Percentiles rank a stretch among this genome's conserved stretches.
These are phyloP conservation scores for Athrips mouffetella DNA, from an alignment of 2,888 invertebrate genomes.

Conservation along the genomic window DNA sequence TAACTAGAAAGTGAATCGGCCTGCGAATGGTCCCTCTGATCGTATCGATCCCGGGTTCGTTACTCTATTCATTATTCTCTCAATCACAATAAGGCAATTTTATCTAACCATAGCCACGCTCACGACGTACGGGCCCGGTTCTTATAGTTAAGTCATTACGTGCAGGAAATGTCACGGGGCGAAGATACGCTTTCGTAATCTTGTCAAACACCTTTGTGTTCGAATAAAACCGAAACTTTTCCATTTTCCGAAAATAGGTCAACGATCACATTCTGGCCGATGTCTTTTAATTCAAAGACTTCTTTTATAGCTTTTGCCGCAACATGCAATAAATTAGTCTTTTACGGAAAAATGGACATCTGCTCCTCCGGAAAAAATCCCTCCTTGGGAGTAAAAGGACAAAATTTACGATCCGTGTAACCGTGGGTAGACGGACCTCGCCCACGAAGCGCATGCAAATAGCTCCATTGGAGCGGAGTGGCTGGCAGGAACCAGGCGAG, in stretches of 20 bases:
- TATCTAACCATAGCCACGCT: slow-evolving; percentile 30
- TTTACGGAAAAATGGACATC: slow-evolving; percentile 71
- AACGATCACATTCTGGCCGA: slow-evolving; percentile 50
- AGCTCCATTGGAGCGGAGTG: slow-evolving; percentile 63
- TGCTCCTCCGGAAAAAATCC: slow-evolving; percentile 65
- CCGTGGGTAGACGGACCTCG: slow-evolving; percentile 68
- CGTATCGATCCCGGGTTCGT: slow-evolving; percentile 62
- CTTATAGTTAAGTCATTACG: slow-evolving; percentile 10
- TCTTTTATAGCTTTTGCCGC: slow-evolving; percentile 59
- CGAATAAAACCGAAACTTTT: slow-evolving; percentile 32
- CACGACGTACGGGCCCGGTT: slow-evolving; percentile 20
- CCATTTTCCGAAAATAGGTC: slow-evolving; percentile 43
- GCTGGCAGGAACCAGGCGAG: slow-evolving; percentile 48
- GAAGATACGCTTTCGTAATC: slow-evolving; percentile 15
- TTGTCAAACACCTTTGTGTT: slow-evolving; percentile 17
- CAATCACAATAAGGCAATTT: slow-evolving; percentile 58
- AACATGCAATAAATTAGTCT: slow-evolving; percentile 72
- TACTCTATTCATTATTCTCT: slow-evolving; percentile 63
- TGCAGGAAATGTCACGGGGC: slow-evolving; percentile 19
- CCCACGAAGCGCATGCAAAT: slow-evolving; percentile 75
- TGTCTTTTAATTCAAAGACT: slow-evolving; percentile 62
- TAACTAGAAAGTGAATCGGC: slow-evolving; percentile 69
- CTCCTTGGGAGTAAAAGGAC: slow-evolving; percentile 71
- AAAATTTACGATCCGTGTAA: slow-evolving; percentile 74
- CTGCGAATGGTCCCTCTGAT: slow-evolving; percentile 63